A percentile compares a stretch with the other conserved stretches of the same genome.
phyloP scores from a whole-genome alignment of 2,797 vertebrate species.

The Anisognathus igniventris region DNA sequence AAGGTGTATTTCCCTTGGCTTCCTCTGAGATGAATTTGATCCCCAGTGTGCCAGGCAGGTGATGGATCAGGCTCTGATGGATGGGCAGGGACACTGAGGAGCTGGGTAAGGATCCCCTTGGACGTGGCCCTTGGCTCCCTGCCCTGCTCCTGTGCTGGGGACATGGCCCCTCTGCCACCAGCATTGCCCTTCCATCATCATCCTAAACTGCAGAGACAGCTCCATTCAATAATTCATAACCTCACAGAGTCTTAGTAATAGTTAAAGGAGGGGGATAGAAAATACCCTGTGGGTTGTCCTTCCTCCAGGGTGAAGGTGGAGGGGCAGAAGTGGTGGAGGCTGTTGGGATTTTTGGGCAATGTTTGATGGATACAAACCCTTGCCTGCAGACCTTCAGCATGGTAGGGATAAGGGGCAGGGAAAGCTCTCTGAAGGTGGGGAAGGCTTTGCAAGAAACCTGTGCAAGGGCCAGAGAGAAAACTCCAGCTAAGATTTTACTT shows the following conservation, averaged over 20 bases:
- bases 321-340: background rate
- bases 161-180: background rate
- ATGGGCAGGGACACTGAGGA: conserved; percentile 66
- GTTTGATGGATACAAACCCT: background rate
- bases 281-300: background rate
- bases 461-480: background rate
- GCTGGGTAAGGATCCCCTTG: conserved; percentile 66
- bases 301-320: background rate
- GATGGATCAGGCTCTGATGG: conserved; percentile 14
- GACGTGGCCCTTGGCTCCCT: conserved; percentile 50
- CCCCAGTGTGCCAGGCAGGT: background rate
- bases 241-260: background rate
- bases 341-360: background rate
- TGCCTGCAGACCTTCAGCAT: background rate
- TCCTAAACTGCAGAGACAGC: conserved; percentile 42
- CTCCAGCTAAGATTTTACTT: background rate
- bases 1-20: background rate
- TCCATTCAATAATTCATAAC: conserved; percentile 69
- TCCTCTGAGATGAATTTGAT: background rate
- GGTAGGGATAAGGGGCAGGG: rapidly evolving
- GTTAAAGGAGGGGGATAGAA: background rate
- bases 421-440: background rate
- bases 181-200: conserved; percentile 3
- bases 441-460: background rate
- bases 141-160: background rate